Conservation (phyloP, 2,888 invertebrate genomes). For the Coecobrya sp. region DNA sequence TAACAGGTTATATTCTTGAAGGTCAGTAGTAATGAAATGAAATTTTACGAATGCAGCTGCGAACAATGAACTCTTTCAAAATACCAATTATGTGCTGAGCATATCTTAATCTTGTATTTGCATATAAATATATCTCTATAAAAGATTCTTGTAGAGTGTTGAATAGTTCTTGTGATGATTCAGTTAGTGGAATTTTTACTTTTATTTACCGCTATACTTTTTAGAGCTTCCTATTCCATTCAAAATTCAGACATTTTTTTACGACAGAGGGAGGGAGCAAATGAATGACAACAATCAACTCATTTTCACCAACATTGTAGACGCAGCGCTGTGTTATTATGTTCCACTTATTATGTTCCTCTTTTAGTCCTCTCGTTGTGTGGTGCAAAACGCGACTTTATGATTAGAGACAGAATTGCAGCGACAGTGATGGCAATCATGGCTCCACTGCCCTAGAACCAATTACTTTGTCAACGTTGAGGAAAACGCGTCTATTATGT, state of each 20-base stretch:
- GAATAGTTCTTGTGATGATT: neutral
- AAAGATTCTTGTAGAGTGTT: neutral
- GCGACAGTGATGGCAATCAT: conserved; percentile 64
- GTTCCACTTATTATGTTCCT: conserved; percentile 50
- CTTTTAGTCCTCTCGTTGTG: neutral
- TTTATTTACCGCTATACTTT: neutral
- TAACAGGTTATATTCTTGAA: conserved; percentile 48
- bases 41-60: neutral
- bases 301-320: conserved; percentile 54
- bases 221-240: neutral
- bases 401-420: conserved; percentile 39
- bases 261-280: conserved; percentile 6
- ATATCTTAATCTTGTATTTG: neutral
- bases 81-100: neutral
- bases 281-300: conserved; percentile 56
- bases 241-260: neutral
- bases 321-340: neutral
- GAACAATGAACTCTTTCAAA: conserved; percentile 23
- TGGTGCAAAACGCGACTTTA: neutral
- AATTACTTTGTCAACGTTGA: conserved; percentile 74
- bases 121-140: neutral
- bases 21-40: conserved; percentile 54
- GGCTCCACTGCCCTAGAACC: conserved; percentile 81
- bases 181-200: conserved; percentile 1
- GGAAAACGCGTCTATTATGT: conserved; percentile 69